Conservation (phyloP, 2,797 vertebrate genomes). For the Etheostoma nigrum region DNA sequence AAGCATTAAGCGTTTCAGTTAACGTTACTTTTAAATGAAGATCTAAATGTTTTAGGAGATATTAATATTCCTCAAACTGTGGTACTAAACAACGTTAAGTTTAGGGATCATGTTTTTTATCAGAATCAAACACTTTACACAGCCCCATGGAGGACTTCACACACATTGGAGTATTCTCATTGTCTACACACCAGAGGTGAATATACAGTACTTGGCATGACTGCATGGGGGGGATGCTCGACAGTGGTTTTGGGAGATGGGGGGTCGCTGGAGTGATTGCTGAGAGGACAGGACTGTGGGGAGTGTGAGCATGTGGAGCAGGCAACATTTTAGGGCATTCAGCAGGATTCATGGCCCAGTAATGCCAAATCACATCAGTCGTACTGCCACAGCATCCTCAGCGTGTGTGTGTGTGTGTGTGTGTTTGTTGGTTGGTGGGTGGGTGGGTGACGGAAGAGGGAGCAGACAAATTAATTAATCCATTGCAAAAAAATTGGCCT, state of each 20-base stretch:
- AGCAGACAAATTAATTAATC: constrained; percentile 28
- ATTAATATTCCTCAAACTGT: not conserved
- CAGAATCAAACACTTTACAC: not conserved
- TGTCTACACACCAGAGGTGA: constrained; percentile 14
- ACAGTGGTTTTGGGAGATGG: constrained; percentile 19
- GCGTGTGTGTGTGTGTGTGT: constrained; percentile 44
- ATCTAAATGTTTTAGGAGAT: not conserved
- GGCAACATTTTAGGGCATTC: constrained; percentile 72
- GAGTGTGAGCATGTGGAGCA: constrained; percentile 44
- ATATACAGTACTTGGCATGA: constrained; percentile 16
- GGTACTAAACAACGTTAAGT: not conserved
- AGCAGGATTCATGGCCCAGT: constrained; percentile 77
- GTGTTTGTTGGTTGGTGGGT: constrained; percentile 27
- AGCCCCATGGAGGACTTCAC: not conserved
- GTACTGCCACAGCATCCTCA: constrained; percentile 47
- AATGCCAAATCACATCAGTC: constrained; percentile 79
- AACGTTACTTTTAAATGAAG: not conserved
- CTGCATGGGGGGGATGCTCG: not conserved
- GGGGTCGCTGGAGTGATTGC: constrained; percentile 34
- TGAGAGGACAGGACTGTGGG: constrained; percentile 36
- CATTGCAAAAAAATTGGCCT: constrained; percentile 18
- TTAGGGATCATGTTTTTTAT: not conserved
- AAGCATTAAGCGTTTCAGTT: not conserved
- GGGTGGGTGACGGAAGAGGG: constrained; percentile 11
- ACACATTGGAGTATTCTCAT: not conserved